Evolutionary conservation across 2,797 vertebrate genomes (phyloP).

Genomic region (Ctenopoma multispine): DNA sequence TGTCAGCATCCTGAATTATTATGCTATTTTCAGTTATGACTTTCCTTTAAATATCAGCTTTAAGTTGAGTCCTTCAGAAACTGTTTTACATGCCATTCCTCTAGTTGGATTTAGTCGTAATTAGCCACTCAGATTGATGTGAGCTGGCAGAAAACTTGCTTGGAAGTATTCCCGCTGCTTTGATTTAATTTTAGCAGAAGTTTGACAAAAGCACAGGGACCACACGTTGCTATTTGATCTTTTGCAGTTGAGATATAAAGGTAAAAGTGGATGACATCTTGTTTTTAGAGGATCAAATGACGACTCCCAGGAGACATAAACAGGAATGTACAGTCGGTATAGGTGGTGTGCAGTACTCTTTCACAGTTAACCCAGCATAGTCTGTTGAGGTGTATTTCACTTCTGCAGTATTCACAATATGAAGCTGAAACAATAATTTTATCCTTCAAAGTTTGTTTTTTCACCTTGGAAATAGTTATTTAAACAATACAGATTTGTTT

Average conservation of each 20-base stretch:
- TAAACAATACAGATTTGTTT: no score
- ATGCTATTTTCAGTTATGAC: neutral
- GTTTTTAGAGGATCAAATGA: slow-evolving; percentile 35
- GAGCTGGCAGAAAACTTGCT: slow-evolving; percentile 7
- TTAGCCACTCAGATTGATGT: slow-evolving; percentile 27
- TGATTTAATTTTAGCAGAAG: slow-evolving; percentile 17
- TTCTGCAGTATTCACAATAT: neutral
- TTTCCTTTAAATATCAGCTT: slow-evolving; percentile 16
- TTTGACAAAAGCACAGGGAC: slow-evolving; percentile 22
- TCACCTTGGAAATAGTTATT: no score
- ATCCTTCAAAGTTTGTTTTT: neutral
- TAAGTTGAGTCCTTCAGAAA: slow-evolving; percentile 29
- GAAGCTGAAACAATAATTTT: neutral
- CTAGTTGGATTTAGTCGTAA: slow-evolving; percentile 31
- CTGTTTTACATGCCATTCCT: neutral
- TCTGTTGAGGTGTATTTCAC: neutral
- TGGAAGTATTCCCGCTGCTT: slow-evolving; percentile 27
- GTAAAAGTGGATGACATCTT: slow-evolving; percentile 19
- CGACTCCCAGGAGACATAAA: neutral
- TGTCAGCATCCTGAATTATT: neutral
- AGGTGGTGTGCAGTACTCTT: neutral
- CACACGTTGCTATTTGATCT: slow-evolving; percentile 25
- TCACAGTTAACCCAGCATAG: neutral
- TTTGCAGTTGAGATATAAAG: slow-evolving; percentile 8
- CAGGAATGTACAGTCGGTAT: neutral